phyloP scores from a whole-genome alignment of 2,113 vertebrate species.

The Zapornia atra region DNA sequence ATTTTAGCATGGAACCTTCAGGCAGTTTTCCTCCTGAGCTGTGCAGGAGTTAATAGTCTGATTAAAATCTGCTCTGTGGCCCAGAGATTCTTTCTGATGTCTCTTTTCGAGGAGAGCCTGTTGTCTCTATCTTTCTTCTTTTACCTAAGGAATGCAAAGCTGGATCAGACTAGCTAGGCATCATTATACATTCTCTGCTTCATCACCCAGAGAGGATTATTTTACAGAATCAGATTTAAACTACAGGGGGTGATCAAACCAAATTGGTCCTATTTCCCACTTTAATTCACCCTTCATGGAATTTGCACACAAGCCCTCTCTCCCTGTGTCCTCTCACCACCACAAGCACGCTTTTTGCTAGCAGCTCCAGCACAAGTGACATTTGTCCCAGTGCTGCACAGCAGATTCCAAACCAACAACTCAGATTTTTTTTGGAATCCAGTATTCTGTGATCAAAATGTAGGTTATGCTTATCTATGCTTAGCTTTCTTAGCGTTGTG shows the following conservation, averaged over 20 bases:
- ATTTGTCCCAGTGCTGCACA: not conserved
- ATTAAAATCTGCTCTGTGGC: slow-evolving; percentile 20
- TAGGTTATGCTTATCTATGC: not conserved
- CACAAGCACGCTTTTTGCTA: not conserved
- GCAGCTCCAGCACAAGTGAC: not conserved
- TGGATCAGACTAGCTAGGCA: not conserved
- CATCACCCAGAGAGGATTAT: not conserved
- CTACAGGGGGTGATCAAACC: not conserved
- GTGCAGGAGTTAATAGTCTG: slow-evolving; percentile 17
- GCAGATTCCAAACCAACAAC: not conserved
- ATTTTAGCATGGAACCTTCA: not conserved
- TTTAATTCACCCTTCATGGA: not conserved
- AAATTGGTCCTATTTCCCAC: not conserved
- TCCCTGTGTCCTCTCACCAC: not conserved
- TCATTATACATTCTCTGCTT: not conserved
- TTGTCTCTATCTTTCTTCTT: not conserved
- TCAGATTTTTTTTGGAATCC: not conserved
- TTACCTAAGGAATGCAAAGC: not conserved
- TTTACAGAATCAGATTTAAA: not conserved
- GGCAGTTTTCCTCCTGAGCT: not conserved
- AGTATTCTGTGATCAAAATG: not conserved
- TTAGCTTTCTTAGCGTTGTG: not conserved
- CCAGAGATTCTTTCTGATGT: not conserved
- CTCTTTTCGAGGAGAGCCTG: not conserved
- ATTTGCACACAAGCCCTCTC: not conserved